Conservation (phyloP, 2,113 vertebrate species). For the Oncorhynchus clarkii region DNA sequence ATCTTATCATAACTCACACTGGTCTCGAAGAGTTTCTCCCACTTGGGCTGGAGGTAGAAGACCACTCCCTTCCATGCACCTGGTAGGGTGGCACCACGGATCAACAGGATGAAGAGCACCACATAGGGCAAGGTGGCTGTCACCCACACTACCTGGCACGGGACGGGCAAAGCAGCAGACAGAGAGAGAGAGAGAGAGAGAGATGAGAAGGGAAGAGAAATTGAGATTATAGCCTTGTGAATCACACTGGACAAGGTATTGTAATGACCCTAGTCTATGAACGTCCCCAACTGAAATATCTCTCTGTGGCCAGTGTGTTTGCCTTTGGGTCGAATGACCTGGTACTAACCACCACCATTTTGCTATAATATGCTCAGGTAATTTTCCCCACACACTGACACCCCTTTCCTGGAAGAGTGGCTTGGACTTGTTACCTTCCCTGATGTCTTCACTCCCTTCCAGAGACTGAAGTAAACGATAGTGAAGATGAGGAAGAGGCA, state of each 20-base stretch:
- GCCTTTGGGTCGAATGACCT: too few relatives aligned
- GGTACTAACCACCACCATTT: too few relatives aligned
- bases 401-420: neutral
- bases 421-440: constrained; percentile 79
- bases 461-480: constrained; percentile 92
- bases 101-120: constrained; percentile 82
- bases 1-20: constrained; percentile 69
- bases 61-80: constrained; percentile 88
- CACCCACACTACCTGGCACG: constrained; percentile 89
- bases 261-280: too few relatives aligned
- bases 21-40: constrained; percentile 85
- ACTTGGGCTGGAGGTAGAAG: constrained; percentile 89
- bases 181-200: neutral
- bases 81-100: constrained; percentile 85
- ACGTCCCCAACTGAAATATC: too few relatives aligned
- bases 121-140: constrained; percentile 88
- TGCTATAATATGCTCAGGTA: neutral
- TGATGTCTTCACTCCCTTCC: constrained; percentile 93
- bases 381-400: neutral
- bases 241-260: neutral
- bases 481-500: constrained; percentile 91
- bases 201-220: neutral
- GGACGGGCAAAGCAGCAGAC: neutral
- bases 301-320: too few relatives aligned
- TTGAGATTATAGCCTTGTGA: neutral